A percentile compares a stretch with the other conserved stretches of the same genome.
Conservation (phyloP, 2,113 vertebrate species). For the Prolemur simus region DNA sequence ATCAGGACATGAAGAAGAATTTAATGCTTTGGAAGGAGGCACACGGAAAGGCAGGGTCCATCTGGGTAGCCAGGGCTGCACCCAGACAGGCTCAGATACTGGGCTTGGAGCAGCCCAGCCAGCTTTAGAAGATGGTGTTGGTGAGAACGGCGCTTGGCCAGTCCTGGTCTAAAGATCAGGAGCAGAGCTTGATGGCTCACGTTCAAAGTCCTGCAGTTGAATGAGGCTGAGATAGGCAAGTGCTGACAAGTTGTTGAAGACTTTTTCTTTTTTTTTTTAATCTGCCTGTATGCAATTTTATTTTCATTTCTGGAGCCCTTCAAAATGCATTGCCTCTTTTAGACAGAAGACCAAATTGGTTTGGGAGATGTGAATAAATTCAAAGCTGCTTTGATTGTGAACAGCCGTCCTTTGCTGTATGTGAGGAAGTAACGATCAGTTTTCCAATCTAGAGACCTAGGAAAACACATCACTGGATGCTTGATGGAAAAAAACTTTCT, state of each 20-base stretch:
- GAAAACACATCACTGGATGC: constrained; percentile 35
- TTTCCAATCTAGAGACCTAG: constrained; percentile 56
- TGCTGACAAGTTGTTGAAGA: neutral
- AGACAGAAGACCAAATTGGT: neutral
- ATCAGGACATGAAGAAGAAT: neutral
- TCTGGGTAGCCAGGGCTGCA: neutral
- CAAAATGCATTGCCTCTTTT: constrained; percentile 29
- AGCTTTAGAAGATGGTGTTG: neutral
- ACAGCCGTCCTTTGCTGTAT: neutral
- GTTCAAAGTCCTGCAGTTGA: neutral
- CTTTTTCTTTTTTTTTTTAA: neutral
- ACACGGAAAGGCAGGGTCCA: neutral
- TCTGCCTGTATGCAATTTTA: constrained; percentile 7
- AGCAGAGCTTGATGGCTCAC: neutral
- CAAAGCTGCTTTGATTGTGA: neutral
- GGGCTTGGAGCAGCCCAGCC: neutral
- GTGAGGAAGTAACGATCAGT: constrained; percentile 38
- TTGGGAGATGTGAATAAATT: neutral
- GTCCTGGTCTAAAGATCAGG: neutral
- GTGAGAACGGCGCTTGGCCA: neutral
- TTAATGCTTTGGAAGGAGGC: neutral
- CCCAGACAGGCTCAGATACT: neutral
- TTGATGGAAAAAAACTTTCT: constrained; percentile 34
- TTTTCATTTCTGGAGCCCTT: constrained; percentile 29
- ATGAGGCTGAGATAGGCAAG: neutral